phyloP scores from a whole-genome alignment of 2,113 vertebrate genomes.

The Agelaius tricolor region DNA sequence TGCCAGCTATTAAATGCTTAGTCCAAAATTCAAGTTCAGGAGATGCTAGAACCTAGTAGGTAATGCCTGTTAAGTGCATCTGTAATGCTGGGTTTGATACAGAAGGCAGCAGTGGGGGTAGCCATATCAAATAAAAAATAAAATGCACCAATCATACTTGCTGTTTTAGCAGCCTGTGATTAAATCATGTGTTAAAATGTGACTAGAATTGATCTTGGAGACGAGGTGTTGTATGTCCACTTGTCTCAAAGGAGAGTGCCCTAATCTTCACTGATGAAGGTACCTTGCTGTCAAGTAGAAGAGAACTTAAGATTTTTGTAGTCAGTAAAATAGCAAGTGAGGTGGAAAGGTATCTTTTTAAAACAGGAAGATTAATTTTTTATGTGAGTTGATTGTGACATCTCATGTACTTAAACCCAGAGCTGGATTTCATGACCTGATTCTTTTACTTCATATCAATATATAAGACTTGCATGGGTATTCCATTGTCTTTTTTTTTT shows the following conservation, averaged over 20 bases:
- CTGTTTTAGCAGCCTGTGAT: background rate
- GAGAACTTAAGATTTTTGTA: background rate
- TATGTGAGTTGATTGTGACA: background rate
- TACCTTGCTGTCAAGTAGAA: background rate
- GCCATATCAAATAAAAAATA: background rate
- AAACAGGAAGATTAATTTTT: background rate
- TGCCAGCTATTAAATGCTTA: background rate
- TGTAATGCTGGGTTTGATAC: background rate
- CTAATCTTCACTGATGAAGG: background rate
- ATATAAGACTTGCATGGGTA: background rate
- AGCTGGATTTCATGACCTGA: background rate
- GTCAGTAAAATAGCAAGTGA: background rate
- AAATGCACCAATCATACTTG: background rate
- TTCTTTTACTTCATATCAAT: background rate
- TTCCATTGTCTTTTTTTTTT: background rate
- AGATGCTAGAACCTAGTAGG: background rate
- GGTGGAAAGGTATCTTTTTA: background rate
- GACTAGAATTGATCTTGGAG: background rate
- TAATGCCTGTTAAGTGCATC: fast-evolving
- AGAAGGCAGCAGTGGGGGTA: background rate
- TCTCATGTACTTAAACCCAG: background rate
- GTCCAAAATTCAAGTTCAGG: background rate
- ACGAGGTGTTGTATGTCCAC: background rate
- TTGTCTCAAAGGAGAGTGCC: background rate
- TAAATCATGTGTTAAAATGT: background rate